A percentile compares a stretch with the other conserved stretches of the same genome.
phyloP scores from a whole-genome alignment of 1,140 invertebrate genomes.

The Formica selysi region DNA sequence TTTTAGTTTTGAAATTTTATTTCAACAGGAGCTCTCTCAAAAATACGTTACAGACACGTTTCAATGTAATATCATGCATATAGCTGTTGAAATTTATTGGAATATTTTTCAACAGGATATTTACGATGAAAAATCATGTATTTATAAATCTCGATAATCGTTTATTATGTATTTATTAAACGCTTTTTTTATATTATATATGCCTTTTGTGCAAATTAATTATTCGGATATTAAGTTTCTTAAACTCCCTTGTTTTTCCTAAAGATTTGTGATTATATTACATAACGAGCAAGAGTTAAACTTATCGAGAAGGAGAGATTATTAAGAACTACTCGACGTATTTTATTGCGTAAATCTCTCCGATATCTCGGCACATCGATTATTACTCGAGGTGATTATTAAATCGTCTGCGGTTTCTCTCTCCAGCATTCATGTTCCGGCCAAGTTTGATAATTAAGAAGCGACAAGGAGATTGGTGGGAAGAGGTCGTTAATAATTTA shows the following conservation, averaged over 20 bases:
- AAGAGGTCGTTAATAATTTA: constrained; percentile 71
- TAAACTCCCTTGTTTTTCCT: too few species aligned
- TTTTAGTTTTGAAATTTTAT: constrained; percentile 46
- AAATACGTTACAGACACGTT: constrained; percentile 22
- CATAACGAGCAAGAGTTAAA: not conserved
- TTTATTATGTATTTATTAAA: constrained; percentile 19
- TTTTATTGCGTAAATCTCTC: not conserved
- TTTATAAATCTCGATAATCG: not conserved
- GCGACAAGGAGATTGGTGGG: constrained; percentile 16
- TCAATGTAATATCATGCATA: too few species aligned
- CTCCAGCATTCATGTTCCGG: not conserved
- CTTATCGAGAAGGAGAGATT: not conserved
- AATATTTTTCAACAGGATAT: constrained; percentile 44
- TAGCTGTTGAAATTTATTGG: constrained; percentile 35
- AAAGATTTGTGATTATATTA: not conserved
- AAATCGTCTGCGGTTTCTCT: constrained; percentile 22
- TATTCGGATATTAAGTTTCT: constrained; percentile 23
- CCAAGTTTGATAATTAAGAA: constrained; percentile 68
- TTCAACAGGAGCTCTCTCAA: constrained; percentile 27
- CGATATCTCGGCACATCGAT: not conserved
- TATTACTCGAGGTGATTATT: constrained; percentile 48
- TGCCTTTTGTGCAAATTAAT: constrained; percentile 25
- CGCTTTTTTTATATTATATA: not conserved
- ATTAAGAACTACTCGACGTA: not conserved
- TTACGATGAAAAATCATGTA: constrained; percentile 58